Percentiles rank a stretch among this genome's conserved stretches.
phyloP scores from a whole-genome alignment of 2,113 vertebrate genomes.

The Candoia aspera region DNA sequence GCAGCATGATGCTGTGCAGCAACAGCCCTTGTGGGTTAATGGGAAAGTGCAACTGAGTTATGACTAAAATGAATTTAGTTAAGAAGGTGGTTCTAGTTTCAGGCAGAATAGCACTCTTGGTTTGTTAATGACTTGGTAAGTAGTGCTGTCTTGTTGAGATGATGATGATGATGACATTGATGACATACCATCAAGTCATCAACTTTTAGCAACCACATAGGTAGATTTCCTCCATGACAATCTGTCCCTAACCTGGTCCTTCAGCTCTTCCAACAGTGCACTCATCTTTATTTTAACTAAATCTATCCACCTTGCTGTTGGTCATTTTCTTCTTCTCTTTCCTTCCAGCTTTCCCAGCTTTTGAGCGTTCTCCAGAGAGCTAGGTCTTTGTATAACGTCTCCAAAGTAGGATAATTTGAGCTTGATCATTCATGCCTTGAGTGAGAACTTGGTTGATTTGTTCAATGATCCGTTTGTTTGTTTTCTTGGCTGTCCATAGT shows the following conservation, averaged over 20 bases:
- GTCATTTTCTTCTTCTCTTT: not conserved
- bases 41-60: not conserved
- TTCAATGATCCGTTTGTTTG: not conserved
- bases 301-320: not conserved
- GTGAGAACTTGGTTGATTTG: not conserved
- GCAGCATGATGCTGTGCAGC: not conserved
- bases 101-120: not conserved
- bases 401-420: not conserved
- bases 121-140: constrained; percentile 3
- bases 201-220: not conserved
- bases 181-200: not conserved
- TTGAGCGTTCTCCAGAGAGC: not conserved
- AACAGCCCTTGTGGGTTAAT: not conserved
- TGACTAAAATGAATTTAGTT: constrained; percentile 1
- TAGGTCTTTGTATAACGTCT: not conserved
- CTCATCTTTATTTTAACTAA: not conserved
- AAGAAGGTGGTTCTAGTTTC: not conserved
- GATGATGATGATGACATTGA: not conserved
- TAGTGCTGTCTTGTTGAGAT: not conserved
- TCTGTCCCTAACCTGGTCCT: not conserved
- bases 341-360: not conserved
- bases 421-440: not conserved
- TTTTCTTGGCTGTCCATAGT: not conserved
- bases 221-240: not conserved
- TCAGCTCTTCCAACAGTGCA: not conserved